phyloP scores from a whole-genome alignment of 2,113 vertebrate species.

The Rutilus rutilus region DNA sequence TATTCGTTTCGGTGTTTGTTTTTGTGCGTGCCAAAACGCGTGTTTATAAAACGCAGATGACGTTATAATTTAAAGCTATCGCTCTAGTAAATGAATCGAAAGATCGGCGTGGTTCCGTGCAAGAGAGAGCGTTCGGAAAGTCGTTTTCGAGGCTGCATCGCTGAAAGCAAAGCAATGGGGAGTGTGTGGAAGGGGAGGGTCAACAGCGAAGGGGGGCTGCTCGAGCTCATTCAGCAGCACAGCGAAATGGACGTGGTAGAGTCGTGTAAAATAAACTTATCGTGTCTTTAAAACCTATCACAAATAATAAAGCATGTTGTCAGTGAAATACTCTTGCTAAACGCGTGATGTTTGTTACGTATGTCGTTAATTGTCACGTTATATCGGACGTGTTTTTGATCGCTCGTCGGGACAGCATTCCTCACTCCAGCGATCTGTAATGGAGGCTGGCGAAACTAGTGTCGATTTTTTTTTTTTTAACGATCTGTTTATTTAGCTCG shows the following conservation, averaged over 20 bases:
- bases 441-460: constrained; percentile 36
- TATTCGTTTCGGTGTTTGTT: neutral
- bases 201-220: constrained; percentile 3
- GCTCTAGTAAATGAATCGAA: neutral
- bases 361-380: neutral
- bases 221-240: constrained; percentile 20
- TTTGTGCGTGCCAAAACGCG: neutral
- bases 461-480: constrained; percentile 1
- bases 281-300: neutral
- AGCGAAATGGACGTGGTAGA: constrained; percentile 33
- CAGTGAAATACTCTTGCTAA: neutral
- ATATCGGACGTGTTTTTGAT: neutral
- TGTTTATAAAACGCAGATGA: neutral
- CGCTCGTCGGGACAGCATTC: neutral
- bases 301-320: neutral
- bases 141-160: constrained; percentile 29
- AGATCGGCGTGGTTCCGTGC: constrained; percentile 30
- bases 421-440: constrained; percentile 22
- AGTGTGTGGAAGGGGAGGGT: constrained; percentile 37
- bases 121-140: constrained; percentile 27
- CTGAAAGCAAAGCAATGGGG: constrained; percentile 32
- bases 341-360: neutral
- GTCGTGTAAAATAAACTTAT: constrained; percentile 34
- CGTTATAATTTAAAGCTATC: neutral
- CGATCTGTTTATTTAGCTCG: neutral